Evolutionary conservation across 2,113 vertebrate species (phyloP).

Genomic region (Nothobranchius furzeri): DNA sequence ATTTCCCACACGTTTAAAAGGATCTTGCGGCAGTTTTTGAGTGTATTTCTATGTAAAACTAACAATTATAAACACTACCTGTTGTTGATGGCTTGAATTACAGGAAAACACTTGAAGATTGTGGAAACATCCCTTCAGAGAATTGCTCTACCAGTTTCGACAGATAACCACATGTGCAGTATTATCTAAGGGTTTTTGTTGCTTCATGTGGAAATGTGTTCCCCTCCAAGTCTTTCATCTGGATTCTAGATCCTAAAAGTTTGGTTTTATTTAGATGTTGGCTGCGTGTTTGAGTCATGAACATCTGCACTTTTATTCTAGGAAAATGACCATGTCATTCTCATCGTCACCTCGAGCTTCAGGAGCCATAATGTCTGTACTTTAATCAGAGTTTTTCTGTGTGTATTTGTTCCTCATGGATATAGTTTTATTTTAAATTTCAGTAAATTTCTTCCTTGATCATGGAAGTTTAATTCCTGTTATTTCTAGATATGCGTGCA

Average conservation of each 20-base stretch:
- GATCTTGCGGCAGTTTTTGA: too few species aligned
- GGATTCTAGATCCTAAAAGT: not conserved
- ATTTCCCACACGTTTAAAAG: not conserved
- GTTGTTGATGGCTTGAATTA: too few species aligned
- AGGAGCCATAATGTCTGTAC: conserved; percentile 15
- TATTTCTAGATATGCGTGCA: not conserved
- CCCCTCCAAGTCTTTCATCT: too few species aligned
- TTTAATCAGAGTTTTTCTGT: conserved; percentile 27
- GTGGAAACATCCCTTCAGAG: too few species aligned
- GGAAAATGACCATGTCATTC: conserved; percentile 1
- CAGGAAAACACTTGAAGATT: too few species aligned
- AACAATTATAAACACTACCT: too few species aligned
- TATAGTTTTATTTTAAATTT: conserved; percentile 8
- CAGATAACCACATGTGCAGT: too few species aligned
- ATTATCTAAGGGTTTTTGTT: too few species aligned
- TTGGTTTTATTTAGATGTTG: not conserved
- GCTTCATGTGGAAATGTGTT: too few species aligned
- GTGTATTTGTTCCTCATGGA: conserved; percentile 5
- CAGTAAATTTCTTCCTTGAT: conserved; percentile 1
- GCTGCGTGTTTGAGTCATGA: not conserved
- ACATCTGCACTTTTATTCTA: not conserved
- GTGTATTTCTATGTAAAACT: too few species aligned
- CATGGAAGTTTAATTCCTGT: too few species aligned
- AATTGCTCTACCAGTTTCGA: too few species aligned
- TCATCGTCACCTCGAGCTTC: not conserved